Evolutionary conservation across 1,140 invertebrate genomes (phyloP).

Genomic region (Temnothorax curvispinosus): DNA sequence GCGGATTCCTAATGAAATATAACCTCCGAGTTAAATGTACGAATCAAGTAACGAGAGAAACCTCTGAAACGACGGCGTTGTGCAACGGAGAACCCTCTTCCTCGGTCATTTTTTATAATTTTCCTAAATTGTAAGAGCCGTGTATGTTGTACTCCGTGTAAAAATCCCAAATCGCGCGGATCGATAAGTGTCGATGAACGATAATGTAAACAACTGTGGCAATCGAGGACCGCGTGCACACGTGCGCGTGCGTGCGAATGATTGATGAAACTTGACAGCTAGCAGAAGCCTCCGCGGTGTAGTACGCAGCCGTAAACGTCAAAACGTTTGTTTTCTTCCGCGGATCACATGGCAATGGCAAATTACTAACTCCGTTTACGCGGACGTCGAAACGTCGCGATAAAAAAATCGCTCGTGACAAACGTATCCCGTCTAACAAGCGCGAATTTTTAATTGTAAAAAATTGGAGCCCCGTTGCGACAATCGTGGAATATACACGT

Average conservation of each 20-base stretch:
- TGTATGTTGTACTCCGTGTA: no score
- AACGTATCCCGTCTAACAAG: neutral
- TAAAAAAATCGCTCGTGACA: neutral
- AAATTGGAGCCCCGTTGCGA: neutral
- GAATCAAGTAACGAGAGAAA: conserved; percentile 4
- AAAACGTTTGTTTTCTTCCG: conserved; percentile 36
- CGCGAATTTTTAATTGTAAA: conserved; percentile 35
- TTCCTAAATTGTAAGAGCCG: neutral
- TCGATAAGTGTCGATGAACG: conserved; percentile 31
- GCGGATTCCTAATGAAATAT: neutral
- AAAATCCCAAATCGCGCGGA: neutral
- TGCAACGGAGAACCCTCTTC: neutral
- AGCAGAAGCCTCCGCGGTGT: neutral
- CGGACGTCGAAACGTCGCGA: neutral
- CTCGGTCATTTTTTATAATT: conserved; percentile 11
- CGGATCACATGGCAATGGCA: conserved; percentile 23
- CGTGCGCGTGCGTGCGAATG: conserved; percentile 17
- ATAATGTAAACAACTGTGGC: conserved; percentile 37
- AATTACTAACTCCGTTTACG: neutral
- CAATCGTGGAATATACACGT: neutral
- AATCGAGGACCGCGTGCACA: neutral
- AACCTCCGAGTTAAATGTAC: conserved; percentile 20
- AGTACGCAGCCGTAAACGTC: conserved; percentile 31
- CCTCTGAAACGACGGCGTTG: conserved; percentile 40
- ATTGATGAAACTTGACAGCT: conserved; percentile 4